Evolutionary conservation across 2,888 invertebrate species (phyloP).

Genomic region (Limnephilus marmoratus): DNA sequence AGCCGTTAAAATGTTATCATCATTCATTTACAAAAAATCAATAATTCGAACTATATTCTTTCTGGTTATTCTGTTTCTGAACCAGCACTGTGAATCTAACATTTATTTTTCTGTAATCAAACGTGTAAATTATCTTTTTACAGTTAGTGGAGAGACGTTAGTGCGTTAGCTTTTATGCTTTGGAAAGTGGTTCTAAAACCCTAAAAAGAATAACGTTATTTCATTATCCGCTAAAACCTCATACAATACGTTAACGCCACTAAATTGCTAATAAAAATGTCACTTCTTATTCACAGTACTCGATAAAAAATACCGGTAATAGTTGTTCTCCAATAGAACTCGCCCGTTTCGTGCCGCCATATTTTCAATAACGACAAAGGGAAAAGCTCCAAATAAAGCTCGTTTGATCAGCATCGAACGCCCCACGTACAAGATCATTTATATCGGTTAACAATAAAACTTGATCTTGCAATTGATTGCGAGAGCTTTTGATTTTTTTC

Average conservation of each 20-base stretch:
- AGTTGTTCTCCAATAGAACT: background rate
- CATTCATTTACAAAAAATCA: background rate
- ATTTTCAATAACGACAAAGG: conserved; percentile 38
- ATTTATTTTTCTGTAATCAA: background rate
- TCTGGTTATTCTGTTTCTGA: background rate
- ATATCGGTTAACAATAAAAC: conserved; percentile 54
- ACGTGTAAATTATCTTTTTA: background rate
- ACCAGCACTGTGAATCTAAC: background rate
- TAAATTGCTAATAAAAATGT: background rate
- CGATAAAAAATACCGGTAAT: background rate
- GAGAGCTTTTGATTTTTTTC: conserved; percentile 52
- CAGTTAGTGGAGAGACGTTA: background rate
- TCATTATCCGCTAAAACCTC: background rate
- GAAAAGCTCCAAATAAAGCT: conserved; percentile 46
- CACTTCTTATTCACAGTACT: background rate
- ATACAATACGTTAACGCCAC: background rate
- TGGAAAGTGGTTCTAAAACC: background rate
- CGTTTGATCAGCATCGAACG: conserved; percentile 28
- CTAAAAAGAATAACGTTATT: background rate
- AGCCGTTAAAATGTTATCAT: background rate
- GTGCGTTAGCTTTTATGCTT: background rate
- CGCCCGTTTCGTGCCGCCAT: conserved; percentile 6
- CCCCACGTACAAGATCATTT: conserved; percentile 51
- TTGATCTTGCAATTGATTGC: conserved; percentile 55
- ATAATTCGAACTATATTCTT: background rate